Conservation (phyloP, 2,888 invertebrate species). For the Ormia ochracea region DNA sequence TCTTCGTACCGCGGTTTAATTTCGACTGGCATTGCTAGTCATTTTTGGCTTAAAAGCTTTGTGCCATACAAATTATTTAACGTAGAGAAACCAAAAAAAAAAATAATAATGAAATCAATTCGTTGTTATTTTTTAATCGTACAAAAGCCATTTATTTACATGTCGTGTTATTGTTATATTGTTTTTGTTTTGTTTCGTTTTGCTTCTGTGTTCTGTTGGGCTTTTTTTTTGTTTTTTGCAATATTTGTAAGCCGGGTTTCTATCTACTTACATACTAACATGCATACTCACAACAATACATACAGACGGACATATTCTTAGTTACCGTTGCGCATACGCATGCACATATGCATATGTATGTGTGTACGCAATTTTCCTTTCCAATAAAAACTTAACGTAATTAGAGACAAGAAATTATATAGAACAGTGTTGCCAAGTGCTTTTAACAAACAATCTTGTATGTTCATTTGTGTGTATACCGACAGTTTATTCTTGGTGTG, state of each 20-base stretch:
- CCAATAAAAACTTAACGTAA: too few relatives aligned
- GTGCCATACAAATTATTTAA: constrained; percentile 30
- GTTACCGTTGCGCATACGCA: too few relatives aligned
- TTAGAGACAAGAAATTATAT: too few relatives aligned
- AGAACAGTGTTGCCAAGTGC: too few relatives aligned
- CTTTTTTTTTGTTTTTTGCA: constrained; percentile 40
- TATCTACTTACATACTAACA: not conserved
- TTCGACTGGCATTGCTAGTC: constrained; percentile 61
- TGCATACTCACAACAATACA: too few relatives aligned
- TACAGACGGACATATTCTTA: too few relatives aligned
- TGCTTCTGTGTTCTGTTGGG: too few relatives aligned
- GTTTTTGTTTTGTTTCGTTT: constrained; percentile 16
- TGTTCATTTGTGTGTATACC: too few relatives aligned
- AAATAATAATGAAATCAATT: constrained; percentile 53
- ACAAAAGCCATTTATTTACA: constrained; percentile 34
- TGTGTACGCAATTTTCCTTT: too few relatives aligned
- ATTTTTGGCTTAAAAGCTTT: constrained; percentile 59
- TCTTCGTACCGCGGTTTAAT: constrained; percentile 63
- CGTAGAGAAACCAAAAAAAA: constrained; percentile 46
- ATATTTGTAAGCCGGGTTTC: constrained; percentile 55
- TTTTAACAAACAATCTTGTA: too few relatives aligned
- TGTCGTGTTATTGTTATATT: constrained; percentile 40
- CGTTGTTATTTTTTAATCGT: constrained; percentile 38
- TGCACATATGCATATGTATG: too few relatives aligned
- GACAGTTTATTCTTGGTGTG: too few relatives aligned